Base-by-base conservation (phyloP, 1,140 invertebrate species). In the Polyergus mexicanus region DNA sequence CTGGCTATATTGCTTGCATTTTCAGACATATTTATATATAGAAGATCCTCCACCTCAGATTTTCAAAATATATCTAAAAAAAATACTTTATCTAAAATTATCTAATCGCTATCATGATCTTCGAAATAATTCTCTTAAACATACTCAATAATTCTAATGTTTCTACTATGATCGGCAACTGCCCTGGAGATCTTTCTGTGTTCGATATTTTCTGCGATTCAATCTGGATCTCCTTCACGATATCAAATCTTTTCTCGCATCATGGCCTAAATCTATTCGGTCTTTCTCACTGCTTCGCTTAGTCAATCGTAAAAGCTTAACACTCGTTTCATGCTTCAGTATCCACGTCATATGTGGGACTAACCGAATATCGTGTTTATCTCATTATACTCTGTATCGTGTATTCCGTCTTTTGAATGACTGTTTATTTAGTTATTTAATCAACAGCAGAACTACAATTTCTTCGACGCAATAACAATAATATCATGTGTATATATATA, bases 341-440 rank as follows among this genome's bases (percentile, higher is more conserved):
- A 16, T 68, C n/a, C n/a, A 44, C 11, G 22, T 68, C 38, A n/a
- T 11, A 41, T 41, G 38, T 38, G 3, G 3, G 35, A 41, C n/a
- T 66, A 41, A 68, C 65, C 38, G 65, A 68, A 68, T 68, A 68
- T 44, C 38, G 38, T 44, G 22, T 68, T 66, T 44, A 44, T 68
- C 65, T 65, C 6, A 32, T 32, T 47, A 47, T 47, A 47, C 3
- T 8, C 13, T 47, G 1, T 16, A 1, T 11, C 7, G 3, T 4
- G 6, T 38, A 41, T 72, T 72, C 4, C 16, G 4, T 13, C 25
- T n/a, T n/a, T 22, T 56, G 32, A 74, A 58, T 56, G n/a, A 35
- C 32, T 8, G 28, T 56, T 22, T 19, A 22, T 16, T 38, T n/a
- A 2, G 28, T 13, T 11, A 74, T 25, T 56, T 72, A 38, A 72